Conservation (phyloP, 2,888 invertebrate genomes). For the Napeogenes sylphis region DNA sequence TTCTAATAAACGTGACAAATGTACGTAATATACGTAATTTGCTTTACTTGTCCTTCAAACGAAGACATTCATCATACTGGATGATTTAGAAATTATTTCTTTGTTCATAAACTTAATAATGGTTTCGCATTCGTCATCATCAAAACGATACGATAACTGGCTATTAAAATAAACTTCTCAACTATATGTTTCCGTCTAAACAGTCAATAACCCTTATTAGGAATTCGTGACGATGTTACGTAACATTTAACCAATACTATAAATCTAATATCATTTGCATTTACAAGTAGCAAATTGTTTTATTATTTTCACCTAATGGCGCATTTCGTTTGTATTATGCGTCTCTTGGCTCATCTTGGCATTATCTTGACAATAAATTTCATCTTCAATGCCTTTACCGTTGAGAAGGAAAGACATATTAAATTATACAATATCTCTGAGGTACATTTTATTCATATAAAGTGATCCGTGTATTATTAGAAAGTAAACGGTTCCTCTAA, state of each 20-base stretch:
- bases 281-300: slow-evolving; percentile 29
- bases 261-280: slow-evolving; percentile 29
- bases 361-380: slow-evolving; percentile 46
- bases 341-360: slow-evolving; percentile 19
- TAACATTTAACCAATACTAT: slow-evolving; percentile 20
- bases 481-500: slow-evolving; percentile 45
- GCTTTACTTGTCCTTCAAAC: neutral
- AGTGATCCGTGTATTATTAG: slow-evolving; percentile 46
- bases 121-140: no score
- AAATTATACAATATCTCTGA: slow-evolving; percentile 40
- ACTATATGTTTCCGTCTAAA: neutral
- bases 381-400: slow-evolving; percentile 44
- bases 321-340: slow-evolving; percentile 17
- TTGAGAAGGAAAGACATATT: slow-evolving; percentile 45
- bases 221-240: slow-evolving; percentile 23
- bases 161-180: no score
- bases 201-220: slow-evolving; percentile 22
- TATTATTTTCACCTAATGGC: slow-evolving; percentile 15
- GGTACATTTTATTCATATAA: slow-evolving; percentile 47
- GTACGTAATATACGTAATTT: neutral
- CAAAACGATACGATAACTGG: no score
- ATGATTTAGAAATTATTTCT: no score
- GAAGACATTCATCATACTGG: neutral
- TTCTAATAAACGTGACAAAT: neutral
- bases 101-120: no score